Conservation (phyloP, 2,113 vertebrate genomes). For the Anhinga rufa region DNA sequence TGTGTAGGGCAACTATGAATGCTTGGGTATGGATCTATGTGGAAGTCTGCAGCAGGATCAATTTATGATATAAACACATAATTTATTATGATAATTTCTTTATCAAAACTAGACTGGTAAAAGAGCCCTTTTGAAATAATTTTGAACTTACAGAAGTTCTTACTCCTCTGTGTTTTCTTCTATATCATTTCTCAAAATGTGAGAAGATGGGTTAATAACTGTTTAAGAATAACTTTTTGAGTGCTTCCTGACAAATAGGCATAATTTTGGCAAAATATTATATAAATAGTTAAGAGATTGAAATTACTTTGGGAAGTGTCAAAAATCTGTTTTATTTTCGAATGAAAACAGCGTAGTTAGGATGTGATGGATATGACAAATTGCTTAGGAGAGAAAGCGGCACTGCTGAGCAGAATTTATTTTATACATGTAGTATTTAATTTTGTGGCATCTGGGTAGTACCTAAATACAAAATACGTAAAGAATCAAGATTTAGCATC, state of each 20-base stretch:
- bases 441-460: background rate
- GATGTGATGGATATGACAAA: too few species aligned
- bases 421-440: background rate
- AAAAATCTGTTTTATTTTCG: background rate
- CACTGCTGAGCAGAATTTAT: background rate
- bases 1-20: fast-evolving
- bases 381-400: background rate
- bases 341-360: background rate
- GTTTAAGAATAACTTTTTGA: background rate
- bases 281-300: background rate
- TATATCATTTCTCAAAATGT: background rate
- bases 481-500: background rate
- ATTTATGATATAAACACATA: too few species aligned
- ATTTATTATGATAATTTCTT: background rate
- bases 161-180: background rate
- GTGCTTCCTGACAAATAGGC: background rate
- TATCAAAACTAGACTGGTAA: background rate
- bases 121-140: background rate
- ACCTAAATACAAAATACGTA: background rate
- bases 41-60: background rate
- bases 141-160: background rate
- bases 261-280: background rate
- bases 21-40: background rate
- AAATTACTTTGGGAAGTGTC: background rate
- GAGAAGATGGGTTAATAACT: background rate